phyloP scores from a whole-genome alignment of 2,113 vertebrate genomes.

The Trogon surrucura region DNA sequence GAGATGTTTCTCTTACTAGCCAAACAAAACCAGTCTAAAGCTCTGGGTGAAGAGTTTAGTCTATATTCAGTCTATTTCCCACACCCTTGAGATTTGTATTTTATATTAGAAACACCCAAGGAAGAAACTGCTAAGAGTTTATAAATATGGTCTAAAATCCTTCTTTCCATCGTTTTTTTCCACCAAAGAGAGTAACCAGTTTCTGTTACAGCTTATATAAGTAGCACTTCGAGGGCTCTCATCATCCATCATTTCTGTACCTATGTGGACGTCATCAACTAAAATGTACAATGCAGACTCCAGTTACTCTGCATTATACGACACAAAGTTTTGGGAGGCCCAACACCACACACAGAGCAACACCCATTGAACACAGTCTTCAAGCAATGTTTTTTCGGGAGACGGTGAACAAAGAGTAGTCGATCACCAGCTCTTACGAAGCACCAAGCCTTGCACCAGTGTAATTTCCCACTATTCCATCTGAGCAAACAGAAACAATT shows the following conservation, averaged over 20 bases:
- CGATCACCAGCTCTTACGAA: not conserved
- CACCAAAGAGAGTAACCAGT: not conserved
- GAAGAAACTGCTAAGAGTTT: not conserved
- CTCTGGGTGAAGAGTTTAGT: not conserved
- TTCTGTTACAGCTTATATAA: not conserved
- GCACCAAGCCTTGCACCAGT: not conserved
- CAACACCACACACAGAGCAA: too few species aligned
- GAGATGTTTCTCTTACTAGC: fast-evolving
- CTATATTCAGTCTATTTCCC: not conserved
- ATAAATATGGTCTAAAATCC: not conserved
- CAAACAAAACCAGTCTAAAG: not conserved
- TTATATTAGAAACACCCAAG: not conserved
- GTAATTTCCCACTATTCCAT: not conserved
- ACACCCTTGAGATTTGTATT: not conserved
- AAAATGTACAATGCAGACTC: too few species aligned
- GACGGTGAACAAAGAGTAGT: not conserved
- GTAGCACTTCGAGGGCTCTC: not conserved
- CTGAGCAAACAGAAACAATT: not conserved
- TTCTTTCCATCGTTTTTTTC: not conserved
- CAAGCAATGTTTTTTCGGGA: not conserved
- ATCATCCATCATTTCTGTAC: too few species aligned
- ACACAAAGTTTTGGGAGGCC: too few species aligned
- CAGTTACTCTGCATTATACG: too few species aligned
- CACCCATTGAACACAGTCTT: too few species aligned
- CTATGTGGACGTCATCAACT: too few species aligned